Conservation (phyloP, 2,113 vertebrate species). For the Tragelaphus imberbis region DNA sequence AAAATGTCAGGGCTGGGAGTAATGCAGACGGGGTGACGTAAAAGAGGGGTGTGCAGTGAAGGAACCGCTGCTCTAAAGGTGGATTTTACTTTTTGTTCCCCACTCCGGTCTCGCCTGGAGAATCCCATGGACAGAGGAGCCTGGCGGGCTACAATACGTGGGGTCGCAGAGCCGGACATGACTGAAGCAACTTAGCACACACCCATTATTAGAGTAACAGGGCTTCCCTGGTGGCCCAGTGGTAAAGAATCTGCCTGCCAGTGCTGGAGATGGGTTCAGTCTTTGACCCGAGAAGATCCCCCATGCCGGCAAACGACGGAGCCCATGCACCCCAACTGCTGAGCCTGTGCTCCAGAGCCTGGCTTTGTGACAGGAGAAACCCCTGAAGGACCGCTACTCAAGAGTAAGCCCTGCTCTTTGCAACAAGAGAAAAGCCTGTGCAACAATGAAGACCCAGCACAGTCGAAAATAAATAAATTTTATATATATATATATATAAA, state of each 20-base stretch:
- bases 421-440: neutral
- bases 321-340: neutral
- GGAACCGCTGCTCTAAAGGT: rapidly evolving
- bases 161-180: neutral
- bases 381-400: rapidly evolving
- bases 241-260: neutral
- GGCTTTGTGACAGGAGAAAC: neutral
- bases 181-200: neutral
- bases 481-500: too few species aligned
- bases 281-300: neutral
- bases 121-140: neutral
- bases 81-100: neutral
- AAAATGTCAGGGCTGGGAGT: neutral
- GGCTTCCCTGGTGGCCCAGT: neutral
- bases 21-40: rapidly evolving
- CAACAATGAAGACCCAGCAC: neutral
- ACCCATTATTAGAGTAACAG: neutral
- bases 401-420: neutral
- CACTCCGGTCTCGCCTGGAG: neutral
- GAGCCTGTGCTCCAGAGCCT: neutral
- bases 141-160: neutral
- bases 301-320: rapidly evolving
- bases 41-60: too few species aligned
- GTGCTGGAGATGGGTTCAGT: neutral
- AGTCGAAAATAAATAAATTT: neutral